Base-by-base conservation (phyloP, 2,888 invertebrate genomes). In the Pheosia tremula region DNA sequence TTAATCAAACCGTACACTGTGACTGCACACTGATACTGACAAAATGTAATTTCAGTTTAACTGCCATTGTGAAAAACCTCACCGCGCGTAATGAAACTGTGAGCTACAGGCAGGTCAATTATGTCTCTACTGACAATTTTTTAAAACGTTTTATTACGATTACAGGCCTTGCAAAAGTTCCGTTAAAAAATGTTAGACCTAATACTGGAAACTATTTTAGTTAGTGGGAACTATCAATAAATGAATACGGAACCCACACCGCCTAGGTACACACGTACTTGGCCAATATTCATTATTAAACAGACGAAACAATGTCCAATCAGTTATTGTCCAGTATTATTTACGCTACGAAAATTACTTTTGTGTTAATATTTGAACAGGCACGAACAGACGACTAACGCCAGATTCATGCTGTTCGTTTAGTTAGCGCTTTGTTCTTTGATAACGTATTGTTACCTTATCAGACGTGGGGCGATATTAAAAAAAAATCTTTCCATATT, bases 351-450 rank as follows among this genome's bases (percentile, higher is more conserved):
- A 55, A 11, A 39, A 58, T 74, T 66, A 63, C 72, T 68, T 75
- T 65, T 70, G 71, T 73, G 77, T 79, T 77, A 83, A 82, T 81
- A 81, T 84, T 83, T 79, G 78, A 75, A 74, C 72, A 71, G 72
- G 58, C 64, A 64, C 68, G 71, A 68, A 64, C 64, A 68, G 62
- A 69, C 64, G 74, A 76, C 74, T 77, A 72, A 75, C 64, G 65
- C 13, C 52, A 55, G 62, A 41, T 69, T 69, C 67, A 67, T 71
- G 63, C 67, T 69, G 62, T 64, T 69, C 61, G 69, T 66, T 73
- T 64, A 24, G 24, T 24, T 68, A 64, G 11, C 56, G 61, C 59
- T 59, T 66, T 68, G 63, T 72, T 69, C 56, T 56, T 63, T 68
- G 65, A 74, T 68, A 73, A 64, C 57, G 61, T 67, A 64, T 64